Evolutionary conservation across 2,888 invertebrate genomes (phyloP), one percentile per base, ranked within the genome.

Genomic region (Cepaea hortensis): DNA sequence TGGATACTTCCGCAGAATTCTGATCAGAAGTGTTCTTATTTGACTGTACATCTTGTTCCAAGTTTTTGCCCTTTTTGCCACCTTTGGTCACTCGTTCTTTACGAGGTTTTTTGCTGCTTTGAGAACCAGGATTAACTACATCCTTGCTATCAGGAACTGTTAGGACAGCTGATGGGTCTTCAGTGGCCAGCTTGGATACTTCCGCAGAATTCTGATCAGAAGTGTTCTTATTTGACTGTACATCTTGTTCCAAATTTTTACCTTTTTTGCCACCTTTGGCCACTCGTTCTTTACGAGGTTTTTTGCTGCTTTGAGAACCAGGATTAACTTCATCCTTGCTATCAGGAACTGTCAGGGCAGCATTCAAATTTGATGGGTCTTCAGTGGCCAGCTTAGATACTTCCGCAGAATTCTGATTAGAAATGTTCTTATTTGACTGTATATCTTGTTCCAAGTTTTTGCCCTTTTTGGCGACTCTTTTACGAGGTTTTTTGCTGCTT

Each of bases 401-500:
- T 62, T 75, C 62, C 15, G 15, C 62, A 18, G 73, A 55, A 61
- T 20, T 77, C 50, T 77, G n/a, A 61, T 55, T 77, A 35, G 35
- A 35, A 35, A 1, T 35, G 35, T 35, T 35, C 18, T 73, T 9
- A n/a, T 23, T 46, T 35, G 35, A 35, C 35, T 35, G 35, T 35
- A 35, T 35, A 77, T 70, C 20, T 81, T 73, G 76, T 35, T 48
- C 55, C 62, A 61, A 4, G 35, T 35, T 7, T 79, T 79, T 79
- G 35, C 35, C 15, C 6, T 35, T 62, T 35, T 61, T 76, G 20
- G 20, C 46, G 62, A 18, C 81, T 87, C 65, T 81, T 88, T 87
- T 90, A 76, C 85, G 88, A 35, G 73, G 85, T 48, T 88, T 86
- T 48, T 88, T 87, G 81, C 85, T 89, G 50, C n/a, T 77, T 20